Conservation (phyloP, 64 coral and sea anemone species). For the Montipora capricornis region DNA sequence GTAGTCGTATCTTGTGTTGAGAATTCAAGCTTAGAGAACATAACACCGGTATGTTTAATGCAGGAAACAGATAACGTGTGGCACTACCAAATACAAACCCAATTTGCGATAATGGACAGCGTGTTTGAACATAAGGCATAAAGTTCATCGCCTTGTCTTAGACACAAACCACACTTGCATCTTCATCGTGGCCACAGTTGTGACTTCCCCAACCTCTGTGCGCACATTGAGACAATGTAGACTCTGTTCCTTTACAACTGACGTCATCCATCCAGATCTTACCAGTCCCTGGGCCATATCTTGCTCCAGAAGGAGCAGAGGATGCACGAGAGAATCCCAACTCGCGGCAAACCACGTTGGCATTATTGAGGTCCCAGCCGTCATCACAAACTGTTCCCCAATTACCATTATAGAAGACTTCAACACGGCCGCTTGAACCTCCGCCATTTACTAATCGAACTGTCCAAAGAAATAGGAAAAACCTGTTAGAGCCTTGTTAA, state of each 20-base stretch:
- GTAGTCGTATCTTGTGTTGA: too few relatives aligned
- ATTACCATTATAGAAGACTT: conserved; percentile 25
- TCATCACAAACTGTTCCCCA: conserved; percentile 41
- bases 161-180: conserved; percentile 1
- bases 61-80: too few relatives aligned
- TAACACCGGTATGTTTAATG: too few relatives aligned
- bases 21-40: too few relatives aligned
- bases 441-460: conserved; percentile 19
- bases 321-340: conserved; percentile 44
- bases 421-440: conserved; percentile 9
- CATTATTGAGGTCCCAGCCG: conserved; percentile 13
- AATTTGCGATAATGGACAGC: too few relatives aligned
- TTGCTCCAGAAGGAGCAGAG: neutral
- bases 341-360: conserved; percentile 53
- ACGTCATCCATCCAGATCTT: neutral
- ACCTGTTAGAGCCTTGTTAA: neutral
- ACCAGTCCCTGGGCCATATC: conserved; percentile 25
- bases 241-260: conserved; percentile 6
- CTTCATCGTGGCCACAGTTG: neutral
- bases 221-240: neutral
- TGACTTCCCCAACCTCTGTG: neutral
- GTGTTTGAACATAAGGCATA: neutral
- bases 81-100: too few relatives aligned
- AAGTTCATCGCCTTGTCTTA: neutral
- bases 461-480: neutral